Percentiles rank a stretch among this genome's conserved stretches.
Evolutionary conservation across 2,888 invertebrate genomes (phyloP).

Genomic region (Lymantria monacha): DNA sequence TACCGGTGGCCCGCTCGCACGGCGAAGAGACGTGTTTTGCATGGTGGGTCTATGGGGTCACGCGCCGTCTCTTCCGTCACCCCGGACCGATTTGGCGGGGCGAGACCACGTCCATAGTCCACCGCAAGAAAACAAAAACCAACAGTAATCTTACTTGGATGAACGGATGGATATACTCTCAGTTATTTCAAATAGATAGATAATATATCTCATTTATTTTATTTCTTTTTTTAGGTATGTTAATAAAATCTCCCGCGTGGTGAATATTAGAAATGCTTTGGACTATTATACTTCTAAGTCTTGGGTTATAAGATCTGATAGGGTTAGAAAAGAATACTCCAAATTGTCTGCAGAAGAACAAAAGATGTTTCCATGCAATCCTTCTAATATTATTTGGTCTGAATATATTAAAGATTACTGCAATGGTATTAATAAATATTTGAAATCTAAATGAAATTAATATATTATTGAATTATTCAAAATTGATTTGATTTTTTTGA

Average conservation of each 20-base stretch:
- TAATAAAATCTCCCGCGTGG: conserved; percentile 87
- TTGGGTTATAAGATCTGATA: conserved; percentile 90
- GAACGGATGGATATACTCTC: too few relatives aligned
- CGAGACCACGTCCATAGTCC: too few relatives aligned
- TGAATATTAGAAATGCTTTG: conserved; percentile 83
- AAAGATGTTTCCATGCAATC: conserved; percentile 89
- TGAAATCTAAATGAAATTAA: conserved; percentile 8
- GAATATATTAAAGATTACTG: conserved; percentile 91
- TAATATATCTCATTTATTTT: not conserved
- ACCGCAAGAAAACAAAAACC: too few relatives aligned
- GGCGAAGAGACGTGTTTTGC: too few relatives aligned
- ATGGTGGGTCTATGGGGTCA: too few relatives aligned
- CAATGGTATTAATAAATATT: conserved; percentile 88
- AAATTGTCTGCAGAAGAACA: conserved; percentile 84
- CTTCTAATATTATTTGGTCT: conserved; percentile 89
- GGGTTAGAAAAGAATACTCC: conserved; percentile 83
- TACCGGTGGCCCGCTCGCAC: too few relatives aligned
- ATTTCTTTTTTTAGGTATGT: conserved; percentile 80
- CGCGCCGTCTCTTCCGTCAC: too few relatives aligned
- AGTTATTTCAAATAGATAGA: too few relatives aligned
- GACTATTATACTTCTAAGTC: conserved; percentile 90
- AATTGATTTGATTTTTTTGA: too few relatives aligned
- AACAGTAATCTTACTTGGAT: too few relatives aligned
- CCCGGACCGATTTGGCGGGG: too few relatives aligned
- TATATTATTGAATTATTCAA: too few relatives aligned